Conservation (phyloP, 2,797 vertebrate genomes). For the Pseudocheirus occidentalis region DNA sequence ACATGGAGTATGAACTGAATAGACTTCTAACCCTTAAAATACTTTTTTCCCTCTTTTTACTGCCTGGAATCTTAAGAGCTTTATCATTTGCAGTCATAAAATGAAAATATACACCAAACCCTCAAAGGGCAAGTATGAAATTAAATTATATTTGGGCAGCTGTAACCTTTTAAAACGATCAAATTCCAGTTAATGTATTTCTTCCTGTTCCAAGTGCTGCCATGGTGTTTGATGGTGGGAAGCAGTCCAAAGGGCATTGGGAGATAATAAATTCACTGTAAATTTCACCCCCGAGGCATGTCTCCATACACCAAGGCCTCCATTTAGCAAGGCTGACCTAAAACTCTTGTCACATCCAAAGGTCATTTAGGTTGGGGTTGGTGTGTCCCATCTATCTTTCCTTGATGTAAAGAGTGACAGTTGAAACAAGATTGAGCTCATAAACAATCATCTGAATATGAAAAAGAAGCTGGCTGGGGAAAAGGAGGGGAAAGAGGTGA, state of each 20-base stretch:
- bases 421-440: slow-evolving; percentile 78
- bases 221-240: slow-evolving; percentile 89
- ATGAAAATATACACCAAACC: slow-evolving; percentile 91
- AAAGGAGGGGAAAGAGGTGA: slow-evolving; percentile 36
- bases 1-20: slow-evolving; percentile 82
- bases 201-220: slow-evolving; percentile 89
- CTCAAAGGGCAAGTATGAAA: slow-evolving; percentile 91
- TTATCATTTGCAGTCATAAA: slow-evolving; percentile 90
- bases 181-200: slow-evolving; percentile 90
- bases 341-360: slow-evolving; percentile 90
- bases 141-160: slow-evolving; percentile 92
- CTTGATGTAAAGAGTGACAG: slow-evolving; percentile 84
- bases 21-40: slow-evolving; percentile 87
- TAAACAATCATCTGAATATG: slow-evolving; percentile 83
- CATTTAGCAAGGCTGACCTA: slow-evolving; percentile 88
- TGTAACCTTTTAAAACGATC: slow-evolving; percentile 90
- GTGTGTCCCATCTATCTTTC: slow-evolving; percentile 87
- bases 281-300: slow-evolving; percentile 87
- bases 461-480: slow-evolving; percentile 72
- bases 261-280: slow-evolving; percentile 90
- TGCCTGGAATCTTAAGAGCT: slow-evolving; percentile 88
- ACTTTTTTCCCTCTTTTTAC: slow-evolving; percentile 84
- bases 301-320: slow-evolving; percentile 84
- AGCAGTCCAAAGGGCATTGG: slow-evolving; percentile 88
- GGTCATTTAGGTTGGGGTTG: slow-evolving; percentile 87